Base-by-base conservation (phyloP, 2,888 invertebrate species). In the Neoascia interrupta region DNA sequence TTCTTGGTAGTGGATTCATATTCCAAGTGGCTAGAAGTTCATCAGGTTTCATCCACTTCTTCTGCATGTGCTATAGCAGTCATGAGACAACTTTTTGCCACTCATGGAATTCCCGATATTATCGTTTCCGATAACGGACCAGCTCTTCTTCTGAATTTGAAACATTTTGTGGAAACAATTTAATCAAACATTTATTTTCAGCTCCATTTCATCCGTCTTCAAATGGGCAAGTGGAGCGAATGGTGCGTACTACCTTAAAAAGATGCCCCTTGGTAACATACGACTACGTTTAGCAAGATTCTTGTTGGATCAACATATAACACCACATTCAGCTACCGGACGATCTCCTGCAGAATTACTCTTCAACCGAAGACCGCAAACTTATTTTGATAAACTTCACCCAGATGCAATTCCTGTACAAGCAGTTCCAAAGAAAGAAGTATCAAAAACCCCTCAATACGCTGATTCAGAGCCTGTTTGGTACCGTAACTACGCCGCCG, bases 21-120 rank as follows among this genome's bases (percentile, higher is more conserved):
- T 51, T 63, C 56, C 43, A 81, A 75, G 11, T 75, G 72, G 64
- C 13, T 73, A 4, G 63, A 47, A 11, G 39, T 61, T 0, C 61
- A 63, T 8, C 26, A 26, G 8, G 4, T 26, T 26, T 8, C 4
- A 26, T 5, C 4, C 4, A 26, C 26, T 26, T 26, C 26, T 26
- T 4, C 26, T 4, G 4, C 26, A 26, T 26, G 26, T 8, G 26
- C 26, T 26, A 26, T 26, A 26, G 4, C 26, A 4, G 26, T 26
- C 4, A 5, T 26, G 8, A 26, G 26, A 26, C 26, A 26, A 26
- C 26, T 26, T 8, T 26, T 26, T 26, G 26, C 26, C 4, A 26
- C 26, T 5, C 26, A 26, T 26, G 26, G 26, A 8, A 26, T 26
- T 5, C 26, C 26, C 26, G 26, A 26, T 26, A 26, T 26, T 8